These are phyloP conservation scores for Drymonia ruficornis DNA, from an alignment of 2,888 invertebrate genomes.

Conservation along the genomic window DNA sequence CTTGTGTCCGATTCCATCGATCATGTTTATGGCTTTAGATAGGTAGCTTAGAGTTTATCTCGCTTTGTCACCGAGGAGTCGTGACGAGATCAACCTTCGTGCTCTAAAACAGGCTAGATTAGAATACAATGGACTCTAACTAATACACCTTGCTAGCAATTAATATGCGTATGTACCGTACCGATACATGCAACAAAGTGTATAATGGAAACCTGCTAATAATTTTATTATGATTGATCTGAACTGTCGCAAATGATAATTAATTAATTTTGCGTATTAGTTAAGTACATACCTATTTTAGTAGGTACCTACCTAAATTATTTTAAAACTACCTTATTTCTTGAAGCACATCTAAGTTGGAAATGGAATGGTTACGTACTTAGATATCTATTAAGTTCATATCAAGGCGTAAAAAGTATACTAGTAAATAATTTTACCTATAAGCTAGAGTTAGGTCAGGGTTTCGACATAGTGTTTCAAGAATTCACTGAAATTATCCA, in stretches of 20 bases:
- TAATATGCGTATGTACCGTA: slow-evolving; percentile 61
- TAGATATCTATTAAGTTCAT: no score
- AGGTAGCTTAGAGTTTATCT: slow-evolving; percentile 34
- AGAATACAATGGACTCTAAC: slow-evolving; percentile 77
- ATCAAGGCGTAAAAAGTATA: no score
- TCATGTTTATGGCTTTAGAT: slow-evolving; percentile 16
- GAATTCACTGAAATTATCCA: no score
- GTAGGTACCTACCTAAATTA: no score
- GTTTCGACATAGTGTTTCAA: no score
- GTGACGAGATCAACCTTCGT: slow-evolving; percentile 76
- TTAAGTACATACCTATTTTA: neutral
- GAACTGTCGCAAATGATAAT: slow-evolving; percentile 1
- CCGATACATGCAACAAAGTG: slow-evolving; percentile 20
- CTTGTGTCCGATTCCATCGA: slow-evolving; percentile 13
- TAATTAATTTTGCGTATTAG: neutral
- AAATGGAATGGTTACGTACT: no score
- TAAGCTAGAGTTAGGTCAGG: no score
- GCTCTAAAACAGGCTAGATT: slow-evolving; percentile 67
- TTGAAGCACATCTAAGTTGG: no score
- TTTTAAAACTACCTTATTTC: no score
- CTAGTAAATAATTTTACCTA: no score
- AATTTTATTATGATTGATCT: slow-evolving; percentile 8
- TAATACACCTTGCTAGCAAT: slow-evolving; percentile 69
- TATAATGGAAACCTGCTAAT: slow-evolving; percentile 8
- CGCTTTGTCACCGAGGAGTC: slow-evolving; percentile 61